Conservation (phyloP, 2,888 invertebrate genomes). For the Agapostemon virescens region DNA sequence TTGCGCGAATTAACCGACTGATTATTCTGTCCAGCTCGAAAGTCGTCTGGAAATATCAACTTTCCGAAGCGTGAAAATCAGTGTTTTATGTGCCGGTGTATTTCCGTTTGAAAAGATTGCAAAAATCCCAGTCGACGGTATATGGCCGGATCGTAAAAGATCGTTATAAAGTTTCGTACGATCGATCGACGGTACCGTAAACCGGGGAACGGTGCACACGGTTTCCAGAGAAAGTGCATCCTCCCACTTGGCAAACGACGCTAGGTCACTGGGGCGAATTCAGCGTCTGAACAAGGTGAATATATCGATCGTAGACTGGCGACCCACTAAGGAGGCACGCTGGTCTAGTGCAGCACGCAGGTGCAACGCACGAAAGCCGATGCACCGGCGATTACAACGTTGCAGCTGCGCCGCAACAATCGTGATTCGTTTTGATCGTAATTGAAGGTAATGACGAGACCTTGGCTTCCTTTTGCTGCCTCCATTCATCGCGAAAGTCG, state of each 20-base stretch:
- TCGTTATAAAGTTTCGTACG: background rate
- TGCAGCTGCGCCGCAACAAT: constrained; percentile 22
- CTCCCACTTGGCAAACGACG: constrained; percentile 61
- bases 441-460: background rate
- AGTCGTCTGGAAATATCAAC: background rate
- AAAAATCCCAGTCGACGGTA: background rate
- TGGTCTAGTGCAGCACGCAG: constrained; percentile 58
- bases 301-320: constrained; percentile 67
- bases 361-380: constrained; percentile 56
- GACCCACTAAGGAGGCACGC: constrained; percentile 59
- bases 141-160: background rate
- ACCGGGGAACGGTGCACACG: constrained; percentile 27
- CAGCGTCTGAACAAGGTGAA: constrained; percentile 67
- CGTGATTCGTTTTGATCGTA: constrained; percentile 30
- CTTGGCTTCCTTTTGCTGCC: constrained; percentile 19
- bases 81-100: background rate
- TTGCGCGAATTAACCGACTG: background rate
- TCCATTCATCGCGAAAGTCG: background rate
- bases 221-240: constrained; percentile 60
- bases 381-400: constrained; percentile 39
- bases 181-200: constrained; percentile 11
- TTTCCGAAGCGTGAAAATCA: background rate
- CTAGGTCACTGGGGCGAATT: constrained; percentile 67
- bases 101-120: background rate
- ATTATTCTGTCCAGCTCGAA: background rate